Conservation (phyloP, 1,140 invertebrate genomes). For the Aradophagus sp. region DNA sequence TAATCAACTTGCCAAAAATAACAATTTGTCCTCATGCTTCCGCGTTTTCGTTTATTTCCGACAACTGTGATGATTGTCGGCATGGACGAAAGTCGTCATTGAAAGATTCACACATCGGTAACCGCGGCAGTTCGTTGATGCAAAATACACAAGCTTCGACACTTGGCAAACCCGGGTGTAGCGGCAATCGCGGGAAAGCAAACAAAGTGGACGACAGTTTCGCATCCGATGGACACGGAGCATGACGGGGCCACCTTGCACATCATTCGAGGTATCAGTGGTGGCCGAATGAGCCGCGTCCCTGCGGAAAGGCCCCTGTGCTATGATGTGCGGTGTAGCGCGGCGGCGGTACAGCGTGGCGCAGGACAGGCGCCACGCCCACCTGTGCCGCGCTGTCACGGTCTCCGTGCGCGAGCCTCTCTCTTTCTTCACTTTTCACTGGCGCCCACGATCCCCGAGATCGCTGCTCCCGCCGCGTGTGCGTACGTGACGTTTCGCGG, state of each 20-base stretch:
- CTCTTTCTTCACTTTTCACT: constrained; percentile 55
- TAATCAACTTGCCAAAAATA: too few species aligned
- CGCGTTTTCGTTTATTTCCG: too few species aligned
- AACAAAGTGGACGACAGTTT: constrained; percentile 35
- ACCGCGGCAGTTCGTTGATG: too few species aligned
- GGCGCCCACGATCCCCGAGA: constrained; percentile 55
- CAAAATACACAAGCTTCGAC: too few species aligned
- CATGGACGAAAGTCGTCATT: too few species aligned
- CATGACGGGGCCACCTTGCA: constrained; percentile 49
- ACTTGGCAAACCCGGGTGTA: not conserved
- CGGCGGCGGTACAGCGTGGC: constrained; percentile 58
- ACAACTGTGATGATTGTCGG: too few species aligned
- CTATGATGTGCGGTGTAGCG: constrained; percentile 60
- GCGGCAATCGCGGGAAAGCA: constrained; percentile 3
- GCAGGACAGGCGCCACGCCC: constrained; percentile 70
- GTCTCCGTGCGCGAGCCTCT: constrained; percentile 52
- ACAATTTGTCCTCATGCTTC: too few species aligned
- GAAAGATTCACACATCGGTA: too few species aligned
- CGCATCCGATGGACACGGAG: constrained; percentile 41
- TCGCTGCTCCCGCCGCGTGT: constrained; percentile 44
- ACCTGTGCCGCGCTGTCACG: constrained; percentile 59
- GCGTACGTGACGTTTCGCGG: constrained; percentile 41
- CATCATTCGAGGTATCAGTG: constrained; percentile 38
- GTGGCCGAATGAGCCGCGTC: constrained; percentile 30
- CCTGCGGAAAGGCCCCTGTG: constrained; percentile 37